Base-by-base conservation (phyloP, 2,888 invertebrate genomes). In the Perizoma affinitatum region DNA sequence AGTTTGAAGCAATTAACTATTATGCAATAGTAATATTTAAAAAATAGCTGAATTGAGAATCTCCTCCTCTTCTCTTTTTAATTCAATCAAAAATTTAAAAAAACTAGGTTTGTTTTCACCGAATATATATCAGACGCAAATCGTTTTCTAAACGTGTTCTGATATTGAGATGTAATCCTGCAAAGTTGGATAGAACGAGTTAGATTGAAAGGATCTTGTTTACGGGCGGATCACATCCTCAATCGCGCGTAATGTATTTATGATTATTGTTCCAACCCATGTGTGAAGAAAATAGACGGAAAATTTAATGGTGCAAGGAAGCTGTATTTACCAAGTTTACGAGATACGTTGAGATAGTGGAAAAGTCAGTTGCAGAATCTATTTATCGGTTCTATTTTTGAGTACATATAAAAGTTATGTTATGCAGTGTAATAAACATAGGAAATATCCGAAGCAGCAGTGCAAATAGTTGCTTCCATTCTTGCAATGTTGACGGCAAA, bases 231-330 rank as follows among this genome's bases (percentile, higher is more conserved):
- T 89, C 83, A 79, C 80, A 76, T 80, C 82, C 79, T 84, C 88
- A 87, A 91, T 92, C 86, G 88, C 75, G 84, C 89, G 92, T 91
- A 92, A 92, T 92, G 91, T 92, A 91, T 92, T 91, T 91, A 92
- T 91, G 88, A 92, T 91, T 90, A 91, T 92, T 91, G 90, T 84
- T 79, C 71, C 72, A 82, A 77, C 77, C 77, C 69, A 67, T 72
- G 72, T 69, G 71, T 70, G 72, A 68, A 70, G 76, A 71, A 76
- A 74, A 74, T 66, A 69, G 67, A 67, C 69, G 71, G 67, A 70
- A 76, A 73, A 74, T 69, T 67, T 50, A 67, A 68, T 67, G 67
- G 58, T 61, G 64, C 59, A 58, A 44, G 63, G 49, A 57, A 63
- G 57, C 52, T 60, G 56, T 63, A 56, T 65, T 63, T 63, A 59